Base-by-base conservation (phyloP, 2,113 vertebrate genomes). In the Edolisoma coerulescens region DNA sequence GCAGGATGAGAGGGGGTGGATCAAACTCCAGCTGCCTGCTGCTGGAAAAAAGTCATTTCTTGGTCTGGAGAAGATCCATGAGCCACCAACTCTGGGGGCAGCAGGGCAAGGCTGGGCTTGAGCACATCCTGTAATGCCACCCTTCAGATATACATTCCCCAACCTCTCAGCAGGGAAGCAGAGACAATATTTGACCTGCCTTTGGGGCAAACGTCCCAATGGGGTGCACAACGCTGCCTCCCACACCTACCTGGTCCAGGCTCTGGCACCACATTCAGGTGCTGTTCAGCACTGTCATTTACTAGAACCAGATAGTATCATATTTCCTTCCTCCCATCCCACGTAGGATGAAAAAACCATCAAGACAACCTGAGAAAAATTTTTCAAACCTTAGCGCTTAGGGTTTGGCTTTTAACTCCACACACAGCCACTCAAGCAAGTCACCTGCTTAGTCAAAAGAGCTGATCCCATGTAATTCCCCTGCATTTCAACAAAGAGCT, bases 371-470 rank as follows among this genome's bases (percentile, higher is more conserved):
- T 27, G 30, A 89, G 59, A 53, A 39, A 63, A 77, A 22, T 2
- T 33, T 87, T 90, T 86, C 63, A 70, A 41, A 39, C 30, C 27
- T 53, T 16, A 26, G 7, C 6, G 13, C 71, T 74, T 23, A 8
- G 22, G 16, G 44, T 77, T 90, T 65, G 71, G n/a, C 70, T 88
- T 97, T 93, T 42, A 89, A 57, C 60, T 63, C 68, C 44, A 65
- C 19, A 47, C 63, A 37, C 11, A 54, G 71, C 26, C 57, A 83
- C 17, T 6, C 1, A 0, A 86, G 42, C 41, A 79, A 90, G 79
- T 60, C 75, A 64, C 71, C 75, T 57, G 74, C 59, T 69, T 10
- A 22, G 35, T 14, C 18, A 69, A 37, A 64, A 77, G 50, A 92
- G 60, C 32, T 69, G 63, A 81, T 84, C 80, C 76, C 30, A 8